A percentile compares a stretch with the other conserved stretches of the same genome.
phyloP scores from a whole-genome alignment of 1,140 invertebrate genomes.

The Drosophila pseudoananassae region DNA sequence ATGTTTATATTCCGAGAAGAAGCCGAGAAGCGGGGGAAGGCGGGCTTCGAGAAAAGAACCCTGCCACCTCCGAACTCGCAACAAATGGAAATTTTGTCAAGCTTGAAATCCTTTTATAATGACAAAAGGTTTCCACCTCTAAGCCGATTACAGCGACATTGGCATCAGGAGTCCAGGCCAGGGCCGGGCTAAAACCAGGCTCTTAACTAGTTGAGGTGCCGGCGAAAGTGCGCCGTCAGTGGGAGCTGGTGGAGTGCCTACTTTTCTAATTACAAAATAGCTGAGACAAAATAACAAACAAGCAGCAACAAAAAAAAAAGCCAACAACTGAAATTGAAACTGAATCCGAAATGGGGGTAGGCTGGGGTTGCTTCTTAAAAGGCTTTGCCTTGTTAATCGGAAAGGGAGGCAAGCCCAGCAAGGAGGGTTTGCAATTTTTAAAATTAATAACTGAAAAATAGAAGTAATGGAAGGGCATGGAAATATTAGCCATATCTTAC shows the following conservation, averaged over 20 bases:
- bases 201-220: not conserved
- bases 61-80: conserved; percentile 37
- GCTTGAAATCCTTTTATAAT: conserved; percentile 82
- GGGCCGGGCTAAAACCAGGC: not conserved
- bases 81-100: conserved; percentile 81
- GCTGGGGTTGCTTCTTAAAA: not conserved
- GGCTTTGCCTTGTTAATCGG: not conserved
- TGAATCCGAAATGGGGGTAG: not conserved
- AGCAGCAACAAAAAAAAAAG: not conserved
- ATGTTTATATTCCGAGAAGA: conserved; percentile 5
- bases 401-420: not conserved
- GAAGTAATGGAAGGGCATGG: too few species aligned
- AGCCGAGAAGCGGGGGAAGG: not conserved
- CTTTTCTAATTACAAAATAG: conserved; percentile 1
- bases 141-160: conserved; percentile 74
- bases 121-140: conserved; percentile 82
- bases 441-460: not conserved
- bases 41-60: too few species aligned
- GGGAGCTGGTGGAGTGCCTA: not conserved
- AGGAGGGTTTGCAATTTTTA: not conserved
- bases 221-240: too few species aligned
- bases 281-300: not conserved
- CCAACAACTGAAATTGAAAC: not conserved
- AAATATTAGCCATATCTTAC: too few species aligned
- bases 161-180: conserved; percentile 6